A percentile compares a stretch with the other conserved stretches of the same genome.
Evolutionary conservation across 2,888 invertebrate species (phyloP).

Genomic region (Apamea anceps): DNA sequence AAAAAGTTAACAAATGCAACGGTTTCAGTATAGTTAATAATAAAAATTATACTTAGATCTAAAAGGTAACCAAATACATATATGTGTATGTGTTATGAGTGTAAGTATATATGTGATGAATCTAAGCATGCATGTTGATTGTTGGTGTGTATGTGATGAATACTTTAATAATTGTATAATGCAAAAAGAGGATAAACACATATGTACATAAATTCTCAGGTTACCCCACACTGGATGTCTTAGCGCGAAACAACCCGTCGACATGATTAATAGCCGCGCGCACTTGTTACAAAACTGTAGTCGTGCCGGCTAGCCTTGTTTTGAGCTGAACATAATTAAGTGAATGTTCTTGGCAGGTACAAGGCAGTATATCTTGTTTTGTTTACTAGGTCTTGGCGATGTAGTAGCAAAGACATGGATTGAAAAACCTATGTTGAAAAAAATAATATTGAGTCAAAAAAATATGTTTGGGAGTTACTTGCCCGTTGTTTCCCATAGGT

Average conservation of each 20-base stretch:
- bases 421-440: neutral
- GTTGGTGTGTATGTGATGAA: too few relatives aligned
- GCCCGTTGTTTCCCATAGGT: neutral
- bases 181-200: too few relatives aligned
- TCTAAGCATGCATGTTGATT: too few relatives aligned
- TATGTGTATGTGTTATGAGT: too few relatives aligned
- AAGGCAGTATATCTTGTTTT: neutral
- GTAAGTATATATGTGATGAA: too few relatives aligned
- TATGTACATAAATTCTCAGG: neutral
- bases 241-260: constrained; percentile 23
- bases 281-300: constrained; percentile 38
- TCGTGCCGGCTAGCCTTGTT: neutral
- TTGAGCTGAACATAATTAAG: neutral
- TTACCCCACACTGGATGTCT: constrained; percentile 16
- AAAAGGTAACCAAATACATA: too few relatives aligned
- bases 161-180: too few relatives aligned
- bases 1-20: too few relatives aligned
- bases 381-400: neutral
- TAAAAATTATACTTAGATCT: too few relatives aligned
- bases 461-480: neutral
- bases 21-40: too few relatives aligned
- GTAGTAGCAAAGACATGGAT: neutral
- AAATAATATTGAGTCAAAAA: neutral
- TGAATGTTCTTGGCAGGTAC: constrained; percentile 13
- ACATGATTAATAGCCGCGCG: constrained; percentile 38